A percentile compares a stretch with the other conserved stretches of the same genome.
phyloP scores from a whole-genome alignment of 2,113 vertebrate genomes.

The Sminthopsis crassicaudata region DNA sequence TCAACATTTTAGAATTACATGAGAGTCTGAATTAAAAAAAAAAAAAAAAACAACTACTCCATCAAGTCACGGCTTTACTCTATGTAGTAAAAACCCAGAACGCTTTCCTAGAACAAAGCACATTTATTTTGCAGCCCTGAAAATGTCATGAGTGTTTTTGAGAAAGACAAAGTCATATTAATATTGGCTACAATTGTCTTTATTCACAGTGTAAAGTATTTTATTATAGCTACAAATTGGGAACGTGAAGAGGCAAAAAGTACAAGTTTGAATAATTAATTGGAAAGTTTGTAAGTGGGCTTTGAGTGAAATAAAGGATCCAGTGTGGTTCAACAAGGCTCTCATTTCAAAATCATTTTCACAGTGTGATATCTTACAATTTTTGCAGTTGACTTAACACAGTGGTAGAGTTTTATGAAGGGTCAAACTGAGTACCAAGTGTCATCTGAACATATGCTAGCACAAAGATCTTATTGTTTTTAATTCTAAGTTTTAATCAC shows the following conservation, averaged over 20 bases:
- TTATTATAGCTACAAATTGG: constrained; percentile 56
- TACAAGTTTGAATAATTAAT: constrained; percentile 37
- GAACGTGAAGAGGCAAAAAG: constrained; percentile 40
- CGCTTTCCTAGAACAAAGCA: not conserved
- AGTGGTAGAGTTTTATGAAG: constrained; percentile 5
- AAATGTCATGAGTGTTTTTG: constrained; percentile 10
- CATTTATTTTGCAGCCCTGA: constrained; percentile 32
- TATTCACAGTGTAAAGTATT: constrained; percentile 48
- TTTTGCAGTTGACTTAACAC: constrained; percentile 17
- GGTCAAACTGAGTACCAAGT: constrained; percentile 23
- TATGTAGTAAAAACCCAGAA: constrained; percentile 23
- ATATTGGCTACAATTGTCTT: constrained; percentile 24
- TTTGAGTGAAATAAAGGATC: constrained; percentile 33
- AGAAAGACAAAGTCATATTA: constrained; percentile 54
- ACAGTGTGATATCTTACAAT: constrained; percentile 1
- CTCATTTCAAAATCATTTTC: constrained; percentile 46
- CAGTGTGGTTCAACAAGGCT: constrained; percentile 1
- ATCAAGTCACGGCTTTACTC: not conserved
- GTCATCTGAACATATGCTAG: constrained; percentile 15
- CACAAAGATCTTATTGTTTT: constrained; percentile 1
- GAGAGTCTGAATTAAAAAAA: not conserved
- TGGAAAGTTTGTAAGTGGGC: constrained; percentile 21
- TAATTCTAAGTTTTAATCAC: constrained; percentile 37
- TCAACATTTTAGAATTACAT: constrained; percentile 48
- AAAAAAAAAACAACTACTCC: not conserved